A percentile compares a stretch with the other conserved stretches of the same genome.
Conservation (phyloP, 2,888 invertebrate genomes). For the Anthophora plumipes region DNA sequence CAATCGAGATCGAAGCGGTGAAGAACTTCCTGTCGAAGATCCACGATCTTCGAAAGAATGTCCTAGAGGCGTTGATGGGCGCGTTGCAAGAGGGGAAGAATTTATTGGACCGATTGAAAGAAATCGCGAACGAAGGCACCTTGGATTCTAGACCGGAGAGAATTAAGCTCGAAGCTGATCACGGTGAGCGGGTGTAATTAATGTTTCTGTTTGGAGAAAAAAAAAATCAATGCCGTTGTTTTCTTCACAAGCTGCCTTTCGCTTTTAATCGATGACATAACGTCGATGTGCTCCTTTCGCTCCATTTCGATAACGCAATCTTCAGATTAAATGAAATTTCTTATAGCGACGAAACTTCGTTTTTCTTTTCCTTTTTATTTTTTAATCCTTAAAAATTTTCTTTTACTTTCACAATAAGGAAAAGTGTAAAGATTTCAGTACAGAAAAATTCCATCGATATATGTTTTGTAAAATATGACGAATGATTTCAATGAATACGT, state of each 20-base stretch:
- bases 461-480: too few species aligned
- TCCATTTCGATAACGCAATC: conserved; percentile 6
- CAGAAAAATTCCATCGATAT: background rate
- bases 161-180: conserved; percentile 86
- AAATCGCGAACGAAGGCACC: conserved; percentile 90
- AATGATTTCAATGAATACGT: too few species aligned
- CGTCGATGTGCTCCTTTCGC: conserved; percentile 35
- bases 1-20: conserved; percentile 90
- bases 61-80: conserved; percentile 92
- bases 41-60: conserved; percentile 89
- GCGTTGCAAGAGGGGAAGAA: conserved; percentile 92
- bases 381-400: too few species aligned
- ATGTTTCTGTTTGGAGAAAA: conserved; percentile 25
- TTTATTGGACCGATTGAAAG: conserved; percentile 90
- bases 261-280: conserved; percentile 54
- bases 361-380: too few species aligned
- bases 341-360: background rate
- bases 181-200: conserved; percentile 71
- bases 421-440: too few species aligned
- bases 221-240: conserved; percentile 12
- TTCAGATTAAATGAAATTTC: background rate
- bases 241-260: conserved; percentile 29
- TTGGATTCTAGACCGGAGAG: conserved; percentile 90
- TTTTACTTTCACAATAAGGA: too few species aligned
- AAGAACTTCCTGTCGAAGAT: conserved; percentile 89